Percentiles rank a stretch among this genome's conserved stretches.
These are phyloP conservation scores for Drosophila heteroneura DNA, from an alignment of 2,888 invertebrate species.

Conservation along the genomic window DNA sequence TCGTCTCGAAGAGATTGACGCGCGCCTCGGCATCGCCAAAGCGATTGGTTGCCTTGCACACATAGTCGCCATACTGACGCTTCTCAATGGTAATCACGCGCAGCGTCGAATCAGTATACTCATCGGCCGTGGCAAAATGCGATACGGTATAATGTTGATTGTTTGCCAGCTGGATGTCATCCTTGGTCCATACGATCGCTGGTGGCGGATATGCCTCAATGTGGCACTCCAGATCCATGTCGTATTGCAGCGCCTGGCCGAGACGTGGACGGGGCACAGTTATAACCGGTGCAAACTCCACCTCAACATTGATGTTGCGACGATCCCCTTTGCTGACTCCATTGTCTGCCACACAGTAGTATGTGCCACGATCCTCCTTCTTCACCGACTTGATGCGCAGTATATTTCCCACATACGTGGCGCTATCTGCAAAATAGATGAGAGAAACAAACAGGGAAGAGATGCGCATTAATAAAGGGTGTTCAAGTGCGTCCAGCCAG, in stretches of 20 bases:
- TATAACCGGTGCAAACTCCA: constrained; percentile 95
- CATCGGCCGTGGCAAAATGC: constrained; percentile 96
- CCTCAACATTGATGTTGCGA: constrained; percentile 95
- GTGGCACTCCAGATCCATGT: constrained; percentile 97
- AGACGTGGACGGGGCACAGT: constrained; percentile 93
- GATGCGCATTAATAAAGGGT: constrained; percentile 23
- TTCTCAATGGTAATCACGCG: constrained; percentile 96
- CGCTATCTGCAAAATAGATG: constrained; percentile 82
- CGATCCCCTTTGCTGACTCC: constrained; percentile 94
- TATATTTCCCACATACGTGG: constrained; percentile 90
- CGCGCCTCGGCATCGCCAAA: constrained; percentile 92
- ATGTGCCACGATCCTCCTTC: constrained; percentile 96
- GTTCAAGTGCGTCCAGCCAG: constrained; percentile 52
- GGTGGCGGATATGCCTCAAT: constrained; percentile 98
- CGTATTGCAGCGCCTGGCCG: constrained; percentile 95
- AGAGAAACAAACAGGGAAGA: constrained; percentile 1
- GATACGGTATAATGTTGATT: constrained; percentile 97
- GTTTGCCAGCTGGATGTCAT: constrained; percentile 92
- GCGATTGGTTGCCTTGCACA: constrained; percentile 95
- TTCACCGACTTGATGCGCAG: constrained; percentile 91
- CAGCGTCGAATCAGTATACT: constrained; percentile 95
- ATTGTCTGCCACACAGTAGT: constrained; percentile 96
- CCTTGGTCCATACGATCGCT: constrained; percentile 96
- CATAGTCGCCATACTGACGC: constrained; percentile 93
- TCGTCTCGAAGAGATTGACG: constrained; percentile 94